Conservation (phyloP, 2,888 invertebrate species). For the Pseudococcus longispinus region DNA sequence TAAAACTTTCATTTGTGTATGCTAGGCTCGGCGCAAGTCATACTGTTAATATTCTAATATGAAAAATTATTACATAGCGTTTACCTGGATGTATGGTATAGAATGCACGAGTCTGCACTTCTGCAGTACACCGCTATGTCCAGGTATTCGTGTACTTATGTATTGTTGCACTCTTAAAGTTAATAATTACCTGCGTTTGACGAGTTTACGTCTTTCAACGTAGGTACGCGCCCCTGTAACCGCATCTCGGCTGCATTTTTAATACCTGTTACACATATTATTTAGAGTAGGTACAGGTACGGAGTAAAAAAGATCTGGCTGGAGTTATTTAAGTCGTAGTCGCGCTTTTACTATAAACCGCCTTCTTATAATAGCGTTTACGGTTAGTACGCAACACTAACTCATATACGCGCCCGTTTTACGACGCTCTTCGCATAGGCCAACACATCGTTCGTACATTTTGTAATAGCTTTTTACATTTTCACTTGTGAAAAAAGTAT, state of each 20-base stretch:
- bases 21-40: not conserved
- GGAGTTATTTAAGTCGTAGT: not conserved
- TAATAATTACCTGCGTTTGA: not conserved
- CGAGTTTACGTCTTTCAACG: not conserved
- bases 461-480: not conserved
- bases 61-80: not conserved
- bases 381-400: not conserved
- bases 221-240: not conserved
- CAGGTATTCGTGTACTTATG: no score
- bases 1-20: not conserved
- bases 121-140: not conserved
- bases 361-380: not conserved
- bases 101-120: not conserved
- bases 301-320: not conserved
- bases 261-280: slow-evolving; percentile 16
- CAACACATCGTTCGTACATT: not conserved
- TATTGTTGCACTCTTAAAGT: not conserved
- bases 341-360: not conserved
- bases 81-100: not conserved
- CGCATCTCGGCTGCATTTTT: not conserved
- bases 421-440: not conserved
- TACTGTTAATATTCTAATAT: not conserved
- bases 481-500: not conserved
- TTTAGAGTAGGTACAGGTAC: not conserved
- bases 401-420: not conserved